These are phyloP conservation scores for Luperina nickerlii DNA, from an alignment of 2,888 invertebrate genomes.

Conservation along the genomic window DNA sequence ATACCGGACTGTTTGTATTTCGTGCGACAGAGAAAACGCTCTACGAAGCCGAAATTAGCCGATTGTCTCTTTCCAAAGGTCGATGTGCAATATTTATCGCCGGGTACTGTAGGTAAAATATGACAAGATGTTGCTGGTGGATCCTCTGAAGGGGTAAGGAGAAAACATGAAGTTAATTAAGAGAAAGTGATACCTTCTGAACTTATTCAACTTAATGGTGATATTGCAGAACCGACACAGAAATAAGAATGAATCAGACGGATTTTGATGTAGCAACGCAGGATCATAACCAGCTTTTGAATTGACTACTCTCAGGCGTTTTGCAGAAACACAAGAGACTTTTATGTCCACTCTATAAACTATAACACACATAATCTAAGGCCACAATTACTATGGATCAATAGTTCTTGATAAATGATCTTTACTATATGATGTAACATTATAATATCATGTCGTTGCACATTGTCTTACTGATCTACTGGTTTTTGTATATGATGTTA, in stretches of 20 bases:
- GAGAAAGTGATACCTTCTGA: neutral
- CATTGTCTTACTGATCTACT: constrained; percentile 45
- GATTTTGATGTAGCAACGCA: neutral
- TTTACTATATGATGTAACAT: constrained; percentile 59
- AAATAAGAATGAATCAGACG: neutral
- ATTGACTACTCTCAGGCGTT: neutral
- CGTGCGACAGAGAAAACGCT: no score
- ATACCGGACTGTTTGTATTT: no score
- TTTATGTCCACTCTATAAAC: constrained; percentile 1
- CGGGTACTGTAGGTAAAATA: neutral
- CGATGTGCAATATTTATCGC: no score
- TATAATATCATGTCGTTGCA: constrained; percentile 43
- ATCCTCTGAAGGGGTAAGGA: neutral
- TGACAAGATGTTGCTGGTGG: neutral
- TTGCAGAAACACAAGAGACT: neutral
- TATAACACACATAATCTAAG: constrained; percentile 26
- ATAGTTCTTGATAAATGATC: constrained; percentile 68
- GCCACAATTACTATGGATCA: constrained; percentile 58
- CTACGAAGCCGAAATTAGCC: no score
- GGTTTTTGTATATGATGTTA: constrained; percentile 33
- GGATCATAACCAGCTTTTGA: neutral
- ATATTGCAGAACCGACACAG: neutral
- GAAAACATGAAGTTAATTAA: neutral
- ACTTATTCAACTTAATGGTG: neutral
- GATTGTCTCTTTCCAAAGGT: no score